Percentiles rank a stretch among this genome's conserved stretches.
phyloP scores from a whole-genome alignment of 2,888 invertebrate genomes.

The Anodontia alba region DNA sequence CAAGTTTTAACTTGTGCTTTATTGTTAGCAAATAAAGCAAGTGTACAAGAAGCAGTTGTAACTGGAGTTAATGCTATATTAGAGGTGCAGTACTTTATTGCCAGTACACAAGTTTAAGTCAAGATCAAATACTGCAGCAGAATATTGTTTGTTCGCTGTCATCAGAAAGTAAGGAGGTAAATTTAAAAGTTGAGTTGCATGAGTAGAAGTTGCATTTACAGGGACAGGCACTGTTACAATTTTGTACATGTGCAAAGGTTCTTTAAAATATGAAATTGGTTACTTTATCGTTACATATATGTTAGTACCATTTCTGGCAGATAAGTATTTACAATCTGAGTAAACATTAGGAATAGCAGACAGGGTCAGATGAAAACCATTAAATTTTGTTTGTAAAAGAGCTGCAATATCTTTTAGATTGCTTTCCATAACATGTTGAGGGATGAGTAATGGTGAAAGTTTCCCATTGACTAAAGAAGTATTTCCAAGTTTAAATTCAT shows the following conservation, averaged over 20 bases:
- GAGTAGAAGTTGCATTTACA: neutral
- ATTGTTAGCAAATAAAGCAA: neutral
- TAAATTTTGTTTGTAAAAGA: conserved; percentile 25
- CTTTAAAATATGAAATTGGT: neutral
- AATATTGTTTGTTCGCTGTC: neutral
- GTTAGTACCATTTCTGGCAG: conserved; percentile 30
- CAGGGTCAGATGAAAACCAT: conserved; percentile 24
- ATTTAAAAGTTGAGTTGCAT: conserved; percentile 7
- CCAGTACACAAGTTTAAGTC: neutral
- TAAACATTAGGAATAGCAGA: conserved; percentile 8
- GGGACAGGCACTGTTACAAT: neutral
- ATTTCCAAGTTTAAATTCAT: neutral
- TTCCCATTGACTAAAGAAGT: neutral
- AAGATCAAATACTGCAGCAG: neutral
- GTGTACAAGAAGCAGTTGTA: neutral
- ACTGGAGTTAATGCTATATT: neutral
- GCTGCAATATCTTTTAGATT: conserved; percentile 26
- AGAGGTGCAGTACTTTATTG: neutral
- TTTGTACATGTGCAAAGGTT: neutral
- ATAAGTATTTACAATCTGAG: conserved; percentile 28
- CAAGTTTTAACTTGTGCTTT: neutral
- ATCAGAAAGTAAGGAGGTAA: conserved; percentile 14
- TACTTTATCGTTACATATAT: neutral
- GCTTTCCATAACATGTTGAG: neutral
- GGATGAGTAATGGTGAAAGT: conserved; percentile 9